Conservation (phyloP, 2,797 vertebrate genomes). For the Sebastes nivosus region DNA sequence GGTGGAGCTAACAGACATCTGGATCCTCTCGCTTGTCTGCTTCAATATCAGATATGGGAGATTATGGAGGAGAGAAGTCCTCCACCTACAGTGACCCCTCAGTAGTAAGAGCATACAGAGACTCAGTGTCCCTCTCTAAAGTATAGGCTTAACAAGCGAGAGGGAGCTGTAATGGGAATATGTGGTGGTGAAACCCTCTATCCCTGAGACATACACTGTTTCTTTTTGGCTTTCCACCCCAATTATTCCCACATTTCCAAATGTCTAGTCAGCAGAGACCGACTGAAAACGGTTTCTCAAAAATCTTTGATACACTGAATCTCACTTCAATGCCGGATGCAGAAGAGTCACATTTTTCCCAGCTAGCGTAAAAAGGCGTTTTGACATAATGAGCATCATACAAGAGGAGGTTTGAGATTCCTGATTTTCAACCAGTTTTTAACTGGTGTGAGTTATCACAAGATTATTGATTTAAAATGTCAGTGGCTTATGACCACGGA, state of each 20-base stretch:
- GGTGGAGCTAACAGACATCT: constrained; percentile 22
- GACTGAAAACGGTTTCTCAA: background rate
- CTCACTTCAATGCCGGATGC: background rate
- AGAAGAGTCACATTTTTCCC: background rate
- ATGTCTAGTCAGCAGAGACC: constrained; percentile 16
- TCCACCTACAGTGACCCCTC: constrained; percentile 30
- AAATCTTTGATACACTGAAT: constrained; percentile 7
- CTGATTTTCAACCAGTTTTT: background rate
- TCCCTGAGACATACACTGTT: constrained; percentile 8
- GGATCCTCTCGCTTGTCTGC: constrained; percentile 39
- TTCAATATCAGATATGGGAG: constrained; percentile 38
- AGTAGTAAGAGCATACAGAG: constrained; percentile 23
- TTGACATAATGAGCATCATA: constrained; percentile 8
- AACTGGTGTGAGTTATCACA: background rate
- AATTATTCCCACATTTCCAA: constrained; percentile 36
- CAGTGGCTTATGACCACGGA: constrained; percentile 6
- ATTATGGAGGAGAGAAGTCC: constrained; percentile 31
- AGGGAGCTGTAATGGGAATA: constrained; percentile 25
- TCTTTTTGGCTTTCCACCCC: constrained; percentile 31
- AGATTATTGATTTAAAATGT: constrained; percentile 28
- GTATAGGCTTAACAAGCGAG: constrained; percentile 25
- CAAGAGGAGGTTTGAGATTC: background rate
- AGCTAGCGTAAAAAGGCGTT: background rate
- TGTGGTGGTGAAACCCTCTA: constrained; percentile 16
- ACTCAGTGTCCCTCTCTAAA: background rate